Evolutionary conservation across 2,113 vertebrate species (phyloP).

Genomic region (Chionomys nivalis): DNA sequence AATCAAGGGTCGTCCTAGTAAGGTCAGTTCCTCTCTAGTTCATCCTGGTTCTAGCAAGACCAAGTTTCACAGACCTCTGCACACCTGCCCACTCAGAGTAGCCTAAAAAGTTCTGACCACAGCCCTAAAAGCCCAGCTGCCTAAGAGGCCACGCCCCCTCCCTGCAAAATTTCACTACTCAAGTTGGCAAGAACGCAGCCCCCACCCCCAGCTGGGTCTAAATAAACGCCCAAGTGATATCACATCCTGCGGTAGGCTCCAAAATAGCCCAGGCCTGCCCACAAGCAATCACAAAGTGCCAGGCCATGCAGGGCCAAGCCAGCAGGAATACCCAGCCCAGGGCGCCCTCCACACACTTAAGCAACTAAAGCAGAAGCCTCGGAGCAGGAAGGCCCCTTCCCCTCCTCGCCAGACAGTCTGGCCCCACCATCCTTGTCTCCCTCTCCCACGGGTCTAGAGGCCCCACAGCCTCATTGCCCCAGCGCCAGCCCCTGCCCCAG

Average conservation of each 20-base stretch:
- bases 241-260: constrained; percentile 80
- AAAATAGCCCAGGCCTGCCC: constrained; percentile 78
- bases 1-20: not conserved
- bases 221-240: constrained; percentile 81
- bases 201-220: constrained; percentile 69
- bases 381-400: constrained; percentile 65
- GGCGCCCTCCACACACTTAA: constrained; percentile 68
- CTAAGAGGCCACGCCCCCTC: constrained; percentile 51
- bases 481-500: constrained; percentile 77
- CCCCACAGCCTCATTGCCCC: constrained; percentile 49
- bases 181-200: constrained; percentile 75
- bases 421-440: constrained; percentile 58
- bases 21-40: not conserved
- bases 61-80: not conserved
- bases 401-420: constrained; percentile 59
- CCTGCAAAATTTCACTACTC: constrained; percentile 78
- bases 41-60: constrained; percentile 13
- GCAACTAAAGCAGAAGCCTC: constrained; percentile 80
- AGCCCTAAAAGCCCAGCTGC: constrained; percentile 45
- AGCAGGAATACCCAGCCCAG: constrained; percentile 64
- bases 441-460: constrained; percentile 23
- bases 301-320: constrained; percentile 79
- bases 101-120: constrained; percentile 57
- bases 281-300: constrained; percentile 79
- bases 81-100: constrained; percentile 13